These are phyloP conservation scores for Clamator glandarius DNA, from an alignment of 2,797 vertebrate species.

Conservation along the genomic window DNA sequence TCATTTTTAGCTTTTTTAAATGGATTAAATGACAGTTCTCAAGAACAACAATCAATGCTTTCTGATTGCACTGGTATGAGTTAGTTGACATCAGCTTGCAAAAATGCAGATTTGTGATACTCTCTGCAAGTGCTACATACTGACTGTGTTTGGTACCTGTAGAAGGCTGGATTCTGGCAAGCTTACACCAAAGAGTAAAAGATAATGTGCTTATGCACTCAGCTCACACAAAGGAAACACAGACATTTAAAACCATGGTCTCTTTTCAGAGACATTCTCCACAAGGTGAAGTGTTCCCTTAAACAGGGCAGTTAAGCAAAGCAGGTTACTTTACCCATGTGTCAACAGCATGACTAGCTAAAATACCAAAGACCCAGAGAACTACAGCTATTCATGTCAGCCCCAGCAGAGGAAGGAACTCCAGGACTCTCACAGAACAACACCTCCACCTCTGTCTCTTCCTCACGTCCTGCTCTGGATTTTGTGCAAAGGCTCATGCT, in stretches of 20 bases:
- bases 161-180: background rate
- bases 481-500: background rate
- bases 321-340: background rate
- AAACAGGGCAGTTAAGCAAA: background rate
- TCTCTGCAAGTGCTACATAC: background rate
- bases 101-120: background rate
- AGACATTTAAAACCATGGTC: background rate
- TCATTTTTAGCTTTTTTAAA: background rate
- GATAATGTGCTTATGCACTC: fast-evolving
- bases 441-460: background rate
- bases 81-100: background rate
- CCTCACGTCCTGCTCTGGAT: background rate
- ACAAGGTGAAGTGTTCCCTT: background rate
- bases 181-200: background rate
- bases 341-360: background rate
- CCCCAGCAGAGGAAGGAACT: background rate
- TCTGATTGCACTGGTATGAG: background rate
- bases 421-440: background rate
- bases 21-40: background rate
- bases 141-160: background rate
- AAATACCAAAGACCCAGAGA: background rate
- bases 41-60: background rate
- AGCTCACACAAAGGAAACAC: background rate
- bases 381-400: background rate
- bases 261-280: background rate